A percentile compares a stretch with the other conserved stretches of the same genome.
These are phyloP conservation scores for Chlorops oryzae DNA, from an alignment of 1,140 invertebrate genomes.

Conservation along the genomic window DNA sequence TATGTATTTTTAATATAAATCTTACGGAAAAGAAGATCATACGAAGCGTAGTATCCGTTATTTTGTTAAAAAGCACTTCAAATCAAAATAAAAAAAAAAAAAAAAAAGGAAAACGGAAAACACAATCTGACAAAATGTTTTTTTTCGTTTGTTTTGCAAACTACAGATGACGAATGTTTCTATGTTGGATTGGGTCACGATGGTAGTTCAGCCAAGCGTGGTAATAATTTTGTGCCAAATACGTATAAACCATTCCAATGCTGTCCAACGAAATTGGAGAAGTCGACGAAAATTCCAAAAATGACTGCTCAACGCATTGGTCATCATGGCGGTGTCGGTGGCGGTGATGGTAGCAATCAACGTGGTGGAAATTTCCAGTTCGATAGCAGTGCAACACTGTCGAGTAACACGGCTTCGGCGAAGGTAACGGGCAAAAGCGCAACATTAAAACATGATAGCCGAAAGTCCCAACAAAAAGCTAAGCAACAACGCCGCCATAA, in stretches of 20 bases:
- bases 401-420: conserved; percentile 5
- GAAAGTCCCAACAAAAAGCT: neutral
- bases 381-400: too few relatives aligned
- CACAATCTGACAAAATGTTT: conserved; percentile 57
- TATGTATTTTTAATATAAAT: neutral
- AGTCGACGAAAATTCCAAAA: conserved; percentile 48
- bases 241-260: conserved; percentile 83
- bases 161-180: conserved; percentile 90
- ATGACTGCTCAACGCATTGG: conserved; percentile 46
- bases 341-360: conserved; percentile 19
- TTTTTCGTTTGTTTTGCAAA: conserved; percentile 48
- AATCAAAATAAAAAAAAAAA: conserved; percentile 1
- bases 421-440: conserved; percentile 15
- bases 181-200: conserved; percentile 77
- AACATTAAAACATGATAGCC: conserved; percentile 6
- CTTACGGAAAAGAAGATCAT: neutral
- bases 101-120: conserved; percentile 12
- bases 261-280: conserved; percentile 75
- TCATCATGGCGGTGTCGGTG: conserved; percentile 28
- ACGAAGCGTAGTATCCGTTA: neutral
- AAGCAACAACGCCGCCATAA: too few relatives aligned
- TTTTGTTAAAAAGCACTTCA: too few relatives aligned
- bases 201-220: conserved; percentile 48
- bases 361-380: conserved; percentile 39
- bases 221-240: conserved; percentile 71